A percentile compares a stretch with the other conserved stretches of the same genome.
Conservation (phyloP, 2,797 vertebrate genomes). For the Trichosurus vulpecula region DNA sequence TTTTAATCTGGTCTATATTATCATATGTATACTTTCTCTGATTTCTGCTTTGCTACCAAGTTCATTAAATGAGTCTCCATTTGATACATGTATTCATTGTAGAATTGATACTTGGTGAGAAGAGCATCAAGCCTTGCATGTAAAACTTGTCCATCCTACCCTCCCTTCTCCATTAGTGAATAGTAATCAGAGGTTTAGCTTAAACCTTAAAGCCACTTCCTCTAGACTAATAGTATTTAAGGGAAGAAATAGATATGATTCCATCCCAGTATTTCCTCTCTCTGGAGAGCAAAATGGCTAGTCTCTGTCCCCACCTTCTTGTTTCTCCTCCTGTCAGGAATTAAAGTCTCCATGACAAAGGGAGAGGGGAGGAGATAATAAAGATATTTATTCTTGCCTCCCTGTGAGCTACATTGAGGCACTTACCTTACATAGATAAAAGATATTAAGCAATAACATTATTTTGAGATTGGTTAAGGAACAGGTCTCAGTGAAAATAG, state of each 20-base stretch:
- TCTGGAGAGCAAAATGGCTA: neutral
- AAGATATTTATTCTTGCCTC: neutral
- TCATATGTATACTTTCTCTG: neutral
- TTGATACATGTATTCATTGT: neutral
- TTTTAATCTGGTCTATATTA: neutral
- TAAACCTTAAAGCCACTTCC: neutral
- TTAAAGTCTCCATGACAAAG: neutral
- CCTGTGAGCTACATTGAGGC: neutral
- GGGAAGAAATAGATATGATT: neutral
- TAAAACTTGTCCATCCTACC: neutral
- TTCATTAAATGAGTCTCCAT: neutral
- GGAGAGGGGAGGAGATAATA: neutral
- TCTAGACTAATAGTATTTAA: neutral
- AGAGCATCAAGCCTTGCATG: neutral
- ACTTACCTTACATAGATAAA: neutral
- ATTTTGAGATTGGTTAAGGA: neutral
- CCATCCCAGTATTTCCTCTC: neutral
- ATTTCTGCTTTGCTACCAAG: neutral
- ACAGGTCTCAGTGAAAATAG: neutral
- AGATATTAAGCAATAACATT: neutral
- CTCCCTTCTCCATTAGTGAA: neutral
- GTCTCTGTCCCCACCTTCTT: neutral
- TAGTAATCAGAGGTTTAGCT: neutral
- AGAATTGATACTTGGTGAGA: neutral
- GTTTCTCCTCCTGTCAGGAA: neutral